Evolutionary conservation across 1,140 invertebrate genomes (phyloP), one percentile per base, ranked within the genome.

Genomic region (Brachystomella parvula): DNA sequence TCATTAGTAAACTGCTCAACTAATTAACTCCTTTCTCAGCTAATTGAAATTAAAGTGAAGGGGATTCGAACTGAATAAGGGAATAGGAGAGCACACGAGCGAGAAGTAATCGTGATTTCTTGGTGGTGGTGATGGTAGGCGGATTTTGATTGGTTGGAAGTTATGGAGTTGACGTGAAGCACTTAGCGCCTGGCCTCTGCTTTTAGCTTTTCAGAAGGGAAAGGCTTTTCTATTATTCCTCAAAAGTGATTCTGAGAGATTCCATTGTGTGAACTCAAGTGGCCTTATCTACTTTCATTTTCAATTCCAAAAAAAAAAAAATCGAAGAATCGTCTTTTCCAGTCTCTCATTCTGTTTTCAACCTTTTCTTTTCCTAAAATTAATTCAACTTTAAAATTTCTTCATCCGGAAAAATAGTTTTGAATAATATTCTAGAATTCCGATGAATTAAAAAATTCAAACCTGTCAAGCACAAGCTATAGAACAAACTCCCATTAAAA

Each of bases 251-350:
- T n/a, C n/a, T n/a, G n/a, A n/a, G n/a, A n/a, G n/a, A n/a, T 53
- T 53, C 49, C 49, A 53, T 53, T 53, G 49, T 53, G 12, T 53
- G 49, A 53, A 26, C 3, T 19, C 15, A 53, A 26, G 24, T 17
- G 24, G 9, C 24, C 49, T 53, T 53, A 53, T 53, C 49, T 9
- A 53, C 49, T 53, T 53, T 53, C 49, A 53, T 53, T 53, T 39
- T 53, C 49, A 53, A 53, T 53, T 53, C 24, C 12, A 24, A 24
- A 53, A 19, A n/a, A n/a, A n/a, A n/a, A n/a, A 6, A 6, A 53
- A 53, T 53, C 24, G 15, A 53, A 53, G n/a, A 9, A 44, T 26
- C 49, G 49, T 53, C 49, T 53, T 53, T 53, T 24, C 49, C 12
- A 53, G 49, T 24, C 49, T 26, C 24, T 53, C 24, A 39, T 39